These are phyloP conservation scores for Temnothorax nylanderi DNA, from an alignment of 1,140 invertebrate species.

Conservation along the genomic window DNA sequence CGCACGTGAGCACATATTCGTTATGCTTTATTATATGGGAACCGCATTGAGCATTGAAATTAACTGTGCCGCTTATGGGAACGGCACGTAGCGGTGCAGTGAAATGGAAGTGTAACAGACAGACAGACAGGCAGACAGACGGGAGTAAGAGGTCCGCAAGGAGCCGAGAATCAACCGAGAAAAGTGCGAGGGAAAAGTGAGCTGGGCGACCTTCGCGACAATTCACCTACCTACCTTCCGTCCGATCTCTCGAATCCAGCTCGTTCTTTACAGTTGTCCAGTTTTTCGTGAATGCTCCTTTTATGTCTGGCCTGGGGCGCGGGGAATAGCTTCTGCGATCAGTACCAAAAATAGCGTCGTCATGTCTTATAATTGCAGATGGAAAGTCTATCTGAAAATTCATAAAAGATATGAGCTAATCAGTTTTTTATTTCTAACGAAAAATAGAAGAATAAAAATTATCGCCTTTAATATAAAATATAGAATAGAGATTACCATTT, in stretches of 20 bases:
- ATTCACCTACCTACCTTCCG: conserved; percentile 69
- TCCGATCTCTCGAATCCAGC: conserved; percentile 67
- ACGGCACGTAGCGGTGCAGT: background rate
- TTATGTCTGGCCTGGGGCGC: background rate
- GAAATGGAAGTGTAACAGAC: conserved; percentile 58
- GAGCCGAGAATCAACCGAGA: conserved; percentile 66
- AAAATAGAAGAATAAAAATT: background rate
- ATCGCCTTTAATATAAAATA: background rate
- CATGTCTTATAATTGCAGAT: background rate
- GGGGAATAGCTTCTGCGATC: background rate
- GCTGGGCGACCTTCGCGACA: conserved; percentile 80
- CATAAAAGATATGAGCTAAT: background rate
- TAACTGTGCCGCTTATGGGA: conserved; percentile 22
- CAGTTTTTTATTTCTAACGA: background rate
- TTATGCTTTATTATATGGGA: conserved; percentile 21
- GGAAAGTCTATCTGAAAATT: background rate
- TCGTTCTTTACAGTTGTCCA: background rate
- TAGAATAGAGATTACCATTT: too few species aligned
- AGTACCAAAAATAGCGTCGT: background rate
- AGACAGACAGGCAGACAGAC: conserved; percentile 34
- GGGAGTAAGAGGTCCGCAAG: conserved; percentile 65
- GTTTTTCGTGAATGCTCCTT: conserved; percentile 58
- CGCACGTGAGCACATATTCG: background rate
- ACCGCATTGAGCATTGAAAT: conserved; percentile 14
- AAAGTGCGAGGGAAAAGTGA: conserved; percentile 79